These are phyloP conservation scores for Onychostoma macrolepis DNA, from an alignment of 2,113 vertebrate genomes.

Conservation along the genomic window DNA sequence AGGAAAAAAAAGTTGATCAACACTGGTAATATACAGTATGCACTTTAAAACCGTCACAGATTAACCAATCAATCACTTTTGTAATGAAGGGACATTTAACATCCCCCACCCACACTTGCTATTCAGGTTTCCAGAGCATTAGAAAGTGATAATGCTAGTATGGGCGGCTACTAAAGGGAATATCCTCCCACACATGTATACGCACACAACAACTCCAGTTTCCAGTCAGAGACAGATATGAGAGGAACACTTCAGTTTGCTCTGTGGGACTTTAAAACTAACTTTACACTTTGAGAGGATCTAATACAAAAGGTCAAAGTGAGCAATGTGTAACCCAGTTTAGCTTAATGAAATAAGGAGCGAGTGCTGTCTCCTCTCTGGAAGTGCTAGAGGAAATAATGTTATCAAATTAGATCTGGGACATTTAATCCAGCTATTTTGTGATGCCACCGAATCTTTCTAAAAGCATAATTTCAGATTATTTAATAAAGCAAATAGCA, in stretches of 20 bases:
- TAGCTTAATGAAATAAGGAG: constrained; percentile 14
- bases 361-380: constrained; percentile 20
- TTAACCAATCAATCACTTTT: constrained; percentile 4
- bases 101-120: background rate
- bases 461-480: constrained; percentile 13
- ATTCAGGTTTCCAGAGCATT: constrained; percentile 36
- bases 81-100: background rate
- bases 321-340: constrained; percentile 32
- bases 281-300: background rate
- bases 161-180: background rate
- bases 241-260: constrained; percentile 16
- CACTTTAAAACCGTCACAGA: background rate
- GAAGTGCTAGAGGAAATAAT: constrained; percentile 18
- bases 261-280: constrained; percentile 4
- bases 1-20: background rate
- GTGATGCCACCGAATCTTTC: background rate
- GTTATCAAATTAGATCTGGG: constrained; percentile 36
- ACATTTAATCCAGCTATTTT: constrained; percentile 40
- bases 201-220: background rate
- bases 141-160: constrained; percentile 35
- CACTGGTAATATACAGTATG: background rate
- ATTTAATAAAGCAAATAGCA: constrained; percentile 30
- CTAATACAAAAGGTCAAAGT: background rate
- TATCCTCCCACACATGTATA: background rate
- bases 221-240: background rate